Base-by-base conservation (phyloP, 2,797 vertebrate genomes). In the Pterois miles region DNA sequence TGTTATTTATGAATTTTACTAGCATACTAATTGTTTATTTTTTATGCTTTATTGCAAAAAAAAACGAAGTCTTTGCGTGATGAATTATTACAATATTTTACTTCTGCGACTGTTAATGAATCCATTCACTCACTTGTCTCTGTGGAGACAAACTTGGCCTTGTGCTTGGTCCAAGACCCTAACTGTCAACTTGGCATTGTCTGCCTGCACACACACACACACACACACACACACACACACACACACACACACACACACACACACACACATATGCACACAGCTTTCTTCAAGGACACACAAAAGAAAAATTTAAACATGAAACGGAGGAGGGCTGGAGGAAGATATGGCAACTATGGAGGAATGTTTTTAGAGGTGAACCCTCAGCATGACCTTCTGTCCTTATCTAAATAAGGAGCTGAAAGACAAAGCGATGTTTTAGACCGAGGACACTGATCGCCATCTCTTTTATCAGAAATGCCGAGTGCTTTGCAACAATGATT, bases 61-160 rank as follows among this genome's bases (percentile, higher is more conserved):
- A 43, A 31, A 12, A 11, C 27, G 20, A 0, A 5, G 31, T 6
- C 14, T 14, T 27, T 27, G 58, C 58, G 27, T 63, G 2, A 7
- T 31, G 33, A 59, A 64, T 60, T 20, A 4, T 3, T 8, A 4
- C 3, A 0, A 53, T 58, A n/a, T 53, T 71, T 73, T 38, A 40
- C 40, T 27, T 54, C 9, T 70, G 50, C 16, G 54, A 3, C 29
- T 83, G 65, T 23, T 81, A 16, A 36, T 48, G 29, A 34, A 40
- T 74, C 59, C 23, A 50, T 80, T 81, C 64, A 69, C 3, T 53
- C 6, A 6, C 69, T n/a, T n/a, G n/a, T n/a, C n/a, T 74, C 71
- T 82, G 50, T 59, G 46, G 31, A 82, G 71, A 80, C 80, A 90
- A 91, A 92, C 92, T 92, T 91, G 88, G 88, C 84, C 91, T 93